A percentile compares a stretch with the other conserved stretches of the same genome.
phyloP scores from a whole-genome alignment of 2,113 vertebrate genomes.

The Odobenus rosmarus region DNA sequence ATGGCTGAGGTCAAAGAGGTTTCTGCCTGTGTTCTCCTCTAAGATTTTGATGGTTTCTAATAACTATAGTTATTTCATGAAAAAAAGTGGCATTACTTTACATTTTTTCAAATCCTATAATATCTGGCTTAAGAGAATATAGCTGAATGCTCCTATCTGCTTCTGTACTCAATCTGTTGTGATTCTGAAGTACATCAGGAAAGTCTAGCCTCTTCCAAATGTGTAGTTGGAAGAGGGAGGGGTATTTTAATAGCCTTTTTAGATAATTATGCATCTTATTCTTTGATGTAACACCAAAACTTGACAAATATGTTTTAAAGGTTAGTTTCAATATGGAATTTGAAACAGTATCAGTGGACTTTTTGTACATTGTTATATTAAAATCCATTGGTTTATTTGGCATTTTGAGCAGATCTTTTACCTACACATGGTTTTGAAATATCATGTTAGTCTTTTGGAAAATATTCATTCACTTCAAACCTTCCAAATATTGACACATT shows the following conservation, averaged over 20 bases:
- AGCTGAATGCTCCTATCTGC: neutral
- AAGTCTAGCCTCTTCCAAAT: constrained; percentile 1
- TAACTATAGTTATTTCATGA: neutral
- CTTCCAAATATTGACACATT: neutral
- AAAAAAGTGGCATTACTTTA: neutral
- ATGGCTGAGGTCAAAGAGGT: too few relatives aligned
- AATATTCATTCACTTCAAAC: neutral
- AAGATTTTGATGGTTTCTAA: neutral
- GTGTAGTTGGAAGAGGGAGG: neutral
- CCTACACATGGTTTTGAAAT: neutral
- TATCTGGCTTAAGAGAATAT: neutral
- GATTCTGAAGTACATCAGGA: neutral
- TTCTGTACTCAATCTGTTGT: neutral
- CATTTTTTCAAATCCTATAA: neutral
- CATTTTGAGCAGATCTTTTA: neutral
- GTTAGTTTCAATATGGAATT: neutral
- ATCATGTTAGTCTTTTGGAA: neutral
- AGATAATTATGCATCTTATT: neutral
- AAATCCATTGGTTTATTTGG: neutral
- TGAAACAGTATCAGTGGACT: neutral
- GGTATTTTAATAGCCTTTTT: neutral
- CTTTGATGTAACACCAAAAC: neutral
- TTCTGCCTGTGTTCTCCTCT: too few relatives aligned
- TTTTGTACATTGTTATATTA: neutral
- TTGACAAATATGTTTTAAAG: neutral